phyloP scores from a whole-genome alignment of 1,140 invertebrate species.

The Drusus annulatus region DNA sequence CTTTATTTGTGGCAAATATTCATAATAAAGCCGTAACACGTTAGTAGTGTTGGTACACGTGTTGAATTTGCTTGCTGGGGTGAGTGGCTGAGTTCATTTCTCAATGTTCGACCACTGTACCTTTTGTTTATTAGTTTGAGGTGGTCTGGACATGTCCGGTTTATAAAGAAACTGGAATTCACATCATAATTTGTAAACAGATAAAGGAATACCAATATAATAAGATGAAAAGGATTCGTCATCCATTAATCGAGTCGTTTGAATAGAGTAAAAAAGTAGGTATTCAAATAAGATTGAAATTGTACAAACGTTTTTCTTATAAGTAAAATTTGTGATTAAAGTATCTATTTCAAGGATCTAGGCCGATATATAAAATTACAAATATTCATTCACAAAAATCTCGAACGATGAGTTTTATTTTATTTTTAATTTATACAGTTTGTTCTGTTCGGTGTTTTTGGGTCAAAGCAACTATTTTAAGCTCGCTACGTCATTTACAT shows the following conservation, averaged over 20 bases:
- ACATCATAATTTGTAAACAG: constrained; percentile 20
- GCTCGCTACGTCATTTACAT: no score
- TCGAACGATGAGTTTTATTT: no score
- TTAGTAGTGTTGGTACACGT: neutral
- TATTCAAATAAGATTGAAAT: no score
- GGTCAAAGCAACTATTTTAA: no score
- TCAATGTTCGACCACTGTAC: neutral
- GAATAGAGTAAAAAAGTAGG: neutral
- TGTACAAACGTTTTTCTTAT: no score
- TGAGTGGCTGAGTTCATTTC: neutral
- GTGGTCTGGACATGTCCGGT: constrained; percentile 6
- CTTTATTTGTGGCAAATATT: constrained; percentile 21
- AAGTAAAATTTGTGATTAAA: no score
- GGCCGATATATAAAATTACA: no score
- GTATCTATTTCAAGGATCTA: no score
- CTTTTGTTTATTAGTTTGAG: constrained; percentile 14
- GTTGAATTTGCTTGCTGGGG: neutral
- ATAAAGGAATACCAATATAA: neutral
- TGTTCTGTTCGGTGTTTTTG: no score
- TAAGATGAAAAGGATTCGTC: neutral
- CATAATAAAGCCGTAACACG: neutral
- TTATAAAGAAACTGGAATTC: constrained; percentile 25
- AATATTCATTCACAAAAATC: no score
- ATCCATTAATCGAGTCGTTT: constrained; percentile 4
- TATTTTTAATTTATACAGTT: no score